A percentile compares a stretch with the other conserved stretches of the same genome.
These are phyloP conservation scores for Chondrilla cf. caribensis DNA, from an alignment of 37 sponge, comb jelly and placozoan genomes.

Conservation along the genomic window DNA sequence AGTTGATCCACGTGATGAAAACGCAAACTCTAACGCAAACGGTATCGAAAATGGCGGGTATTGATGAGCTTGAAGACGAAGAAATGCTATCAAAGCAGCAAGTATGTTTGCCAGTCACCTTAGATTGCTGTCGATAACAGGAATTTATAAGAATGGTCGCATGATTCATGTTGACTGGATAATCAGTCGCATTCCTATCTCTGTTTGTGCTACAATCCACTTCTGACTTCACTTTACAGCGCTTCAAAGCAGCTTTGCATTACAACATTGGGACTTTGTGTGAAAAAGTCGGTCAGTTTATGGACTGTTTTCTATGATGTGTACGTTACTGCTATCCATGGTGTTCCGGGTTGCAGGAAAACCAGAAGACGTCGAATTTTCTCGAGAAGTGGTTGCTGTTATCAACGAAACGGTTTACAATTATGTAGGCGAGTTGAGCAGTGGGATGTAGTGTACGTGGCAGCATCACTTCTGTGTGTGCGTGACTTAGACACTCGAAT, in stretches of 20 bases:
- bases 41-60: not conserved
- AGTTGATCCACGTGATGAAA: conserved; percentile 5
- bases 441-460: not conserved
- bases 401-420: conserved; percentile 57
- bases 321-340: too few relatives aligned
- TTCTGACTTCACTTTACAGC: too few relatives aligned
- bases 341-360: not conserved
- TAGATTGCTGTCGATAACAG: not conserved
- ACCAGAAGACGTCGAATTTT: conserved; percentile 24
- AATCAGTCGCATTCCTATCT: too few relatives aligned
- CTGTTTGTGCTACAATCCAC: too few relatives aligned
- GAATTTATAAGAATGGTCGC: too few relatives aligned
- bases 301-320: too few relatives aligned
- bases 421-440: not conserved
- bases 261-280: conserved; percentile 65
- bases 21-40: not conserved
- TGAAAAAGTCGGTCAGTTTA: conserved; percentile 20
- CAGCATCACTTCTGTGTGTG: not conserved
- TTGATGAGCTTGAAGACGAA: not conserved
- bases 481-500: too few relatives aligned
- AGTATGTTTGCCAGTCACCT: not conserved
- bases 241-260: conserved; percentile 80
- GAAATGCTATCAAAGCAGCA: conserved; percentile 11
- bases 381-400: conserved; percentile 51
- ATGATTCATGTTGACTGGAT: too few relatives aligned